phyloP scores from a whole-genome alignment of 2,797 vertebrate species.

The Semaprochilodus insignis region DNA sequence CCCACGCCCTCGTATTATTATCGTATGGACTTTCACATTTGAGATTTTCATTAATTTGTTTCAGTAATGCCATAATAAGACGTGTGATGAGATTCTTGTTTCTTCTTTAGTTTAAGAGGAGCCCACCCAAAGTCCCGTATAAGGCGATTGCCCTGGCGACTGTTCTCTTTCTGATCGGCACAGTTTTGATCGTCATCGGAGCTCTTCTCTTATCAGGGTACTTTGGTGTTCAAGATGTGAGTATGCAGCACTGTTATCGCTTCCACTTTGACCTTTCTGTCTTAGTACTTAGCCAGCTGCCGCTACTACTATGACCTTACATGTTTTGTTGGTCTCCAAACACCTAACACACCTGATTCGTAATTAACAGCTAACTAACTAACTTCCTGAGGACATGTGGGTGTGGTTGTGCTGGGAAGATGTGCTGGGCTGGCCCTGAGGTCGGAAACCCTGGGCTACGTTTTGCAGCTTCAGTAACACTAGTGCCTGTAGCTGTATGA shows the following conservation, averaged over 20 bases:
- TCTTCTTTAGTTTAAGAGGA: constrained; percentile 89
- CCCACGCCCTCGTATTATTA: no score
- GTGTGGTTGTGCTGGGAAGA: no score
- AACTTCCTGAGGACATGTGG: no score
- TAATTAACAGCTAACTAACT: no score
- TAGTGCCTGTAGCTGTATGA: no score
- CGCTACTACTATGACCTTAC: no score
- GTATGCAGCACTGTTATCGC: constrained; percentile 58
- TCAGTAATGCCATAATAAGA: no score
- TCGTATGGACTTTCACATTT: no score
- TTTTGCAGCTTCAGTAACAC: not conserved
- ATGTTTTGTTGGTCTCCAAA: no score
- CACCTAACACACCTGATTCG: no score
- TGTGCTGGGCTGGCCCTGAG: not conserved
- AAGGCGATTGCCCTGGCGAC: constrained; percentile 93
- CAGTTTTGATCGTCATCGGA: constrained; percentile 91
- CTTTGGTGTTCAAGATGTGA: constrained; percentile 88
- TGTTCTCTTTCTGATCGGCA: constrained; percentile 92
- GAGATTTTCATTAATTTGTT: no score
- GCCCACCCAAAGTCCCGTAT: constrained; percentile 95
- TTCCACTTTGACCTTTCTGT: not conserved
- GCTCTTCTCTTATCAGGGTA: constrained; percentile 92
- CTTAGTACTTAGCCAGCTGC: not conserved
- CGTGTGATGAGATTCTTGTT: constrained; percentile 35
- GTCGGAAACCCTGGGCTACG: no score